Evolutionary conservation across 2,113 vertebrate genomes (phyloP).

Genomic region (Osmerus eperlanus): DNA sequence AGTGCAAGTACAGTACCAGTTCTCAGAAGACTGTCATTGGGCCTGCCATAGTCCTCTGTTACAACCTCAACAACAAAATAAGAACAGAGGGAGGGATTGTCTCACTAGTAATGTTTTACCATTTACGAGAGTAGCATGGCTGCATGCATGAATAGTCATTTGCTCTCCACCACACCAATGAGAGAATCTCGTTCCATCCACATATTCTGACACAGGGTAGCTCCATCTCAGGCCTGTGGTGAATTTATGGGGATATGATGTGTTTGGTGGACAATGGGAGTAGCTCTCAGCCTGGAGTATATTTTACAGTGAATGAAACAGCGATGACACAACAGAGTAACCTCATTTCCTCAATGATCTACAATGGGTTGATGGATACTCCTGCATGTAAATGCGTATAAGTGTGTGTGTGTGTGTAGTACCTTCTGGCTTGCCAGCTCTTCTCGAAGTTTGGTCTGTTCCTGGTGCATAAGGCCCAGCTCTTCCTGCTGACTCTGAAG

Average conservation of each 20-base stretch:
- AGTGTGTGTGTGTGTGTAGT: constrained; percentile 8
- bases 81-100: constrained; percentile 28
- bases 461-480: constrained; percentile 78
- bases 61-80: constrained; percentile 24
- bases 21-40: constrained; percentile 9
- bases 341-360: not conserved
- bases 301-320: too few species aligned
- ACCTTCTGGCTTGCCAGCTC: constrained; percentile 74
- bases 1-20: constrained; percentile 21
- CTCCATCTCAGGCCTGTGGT: not conserved
- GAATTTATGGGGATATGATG: not conserved
- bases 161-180: constrained; percentile 25
- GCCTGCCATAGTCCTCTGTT: constrained; percentile 13
- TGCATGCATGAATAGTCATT: constrained; percentile 36
- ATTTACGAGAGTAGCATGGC: not conserved
- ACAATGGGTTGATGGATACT: not conserved
- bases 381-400: too few species aligned
- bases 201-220: not conserved
- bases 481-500: constrained; percentile 87
- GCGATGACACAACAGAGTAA: not conserved
- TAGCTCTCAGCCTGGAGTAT: too few species aligned
- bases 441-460: constrained; percentile 78
- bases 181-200: constrained; percentile 1
- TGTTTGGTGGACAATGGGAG: too few species aligned
- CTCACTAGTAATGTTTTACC: constrained; percentile 21